phyloP scores from a whole-genome alignment of 2,113 vertebrate genomes.

The Micronisus gabar region DNA sequence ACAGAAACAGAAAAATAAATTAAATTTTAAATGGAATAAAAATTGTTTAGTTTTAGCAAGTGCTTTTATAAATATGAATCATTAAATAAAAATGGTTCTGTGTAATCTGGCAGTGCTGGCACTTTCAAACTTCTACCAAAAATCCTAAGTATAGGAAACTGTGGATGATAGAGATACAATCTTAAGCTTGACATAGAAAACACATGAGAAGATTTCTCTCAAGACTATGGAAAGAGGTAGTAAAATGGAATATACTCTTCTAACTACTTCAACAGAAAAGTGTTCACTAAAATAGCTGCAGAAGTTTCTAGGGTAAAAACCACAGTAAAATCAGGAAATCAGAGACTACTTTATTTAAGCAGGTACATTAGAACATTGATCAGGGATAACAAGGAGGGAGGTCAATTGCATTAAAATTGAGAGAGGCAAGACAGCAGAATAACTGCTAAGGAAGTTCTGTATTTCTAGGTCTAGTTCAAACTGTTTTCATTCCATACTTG shows the following conservation, averaged over 20 bases:
- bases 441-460: not conserved
- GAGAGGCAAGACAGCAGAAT: not conserved
- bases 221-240: not conserved
- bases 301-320: not conserved
- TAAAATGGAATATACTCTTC: not conserved
- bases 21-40: not conserved
- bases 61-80: not conserved
- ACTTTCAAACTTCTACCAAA: not conserved
- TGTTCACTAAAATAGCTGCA: not conserved
- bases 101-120: not conserved
- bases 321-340: not conserved
- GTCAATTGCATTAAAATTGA: not conserved
- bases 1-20: not conserved
- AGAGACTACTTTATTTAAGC: not conserved
- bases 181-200: not conserved
- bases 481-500: not conserved
- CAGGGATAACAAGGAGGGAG: not conserved
- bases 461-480: not conserved
- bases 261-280: not conserved
- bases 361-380: not conserved
- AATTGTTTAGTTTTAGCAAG: not conserved
- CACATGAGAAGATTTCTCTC: not conserved
- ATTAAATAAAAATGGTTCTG: not conserved
- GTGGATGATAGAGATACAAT: not conserved
- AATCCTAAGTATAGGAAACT: not conserved